A percentile compares a stretch with the other conserved stretches of the same genome.
phyloP scores from a whole-genome alignment of 2,797 vertebrate genomes.

The Oophaga sylvatica region DNA sequence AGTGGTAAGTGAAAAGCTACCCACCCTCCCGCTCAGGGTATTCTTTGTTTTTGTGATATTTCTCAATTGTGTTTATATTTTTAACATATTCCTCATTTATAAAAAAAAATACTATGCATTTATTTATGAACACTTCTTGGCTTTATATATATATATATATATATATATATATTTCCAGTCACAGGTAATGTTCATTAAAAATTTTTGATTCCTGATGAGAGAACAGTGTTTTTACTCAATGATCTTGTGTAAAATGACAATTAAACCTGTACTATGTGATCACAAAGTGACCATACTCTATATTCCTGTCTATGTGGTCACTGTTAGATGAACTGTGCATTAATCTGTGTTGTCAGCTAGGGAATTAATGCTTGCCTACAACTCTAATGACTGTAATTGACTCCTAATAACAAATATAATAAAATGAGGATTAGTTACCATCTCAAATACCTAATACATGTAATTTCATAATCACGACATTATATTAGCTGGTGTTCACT shows the following conservation, averaged over 20 bases:
- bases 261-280: neutral
- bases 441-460: constrained; percentile 8
- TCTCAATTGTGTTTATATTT: too few relatives aligned
- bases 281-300: neutral
- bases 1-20: too few relatives aligned
- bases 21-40: too few relatives aligned
- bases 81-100: too few relatives aligned
- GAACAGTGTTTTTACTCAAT: neutral
- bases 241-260: neutral
- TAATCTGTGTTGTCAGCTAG: constrained; percentile 3
- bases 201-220: neutral
- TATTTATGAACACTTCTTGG: too few relatives aligned
- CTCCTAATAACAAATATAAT: constrained; percentile 30
- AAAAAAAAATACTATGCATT: too few relatives aligned
- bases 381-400: neutral
- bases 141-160: too few relatives aligned
- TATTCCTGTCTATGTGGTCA: neutral
- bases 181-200: neutral
- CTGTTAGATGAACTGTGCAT: neutral
- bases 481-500: neutral
- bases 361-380: neutral
- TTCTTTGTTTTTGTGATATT: too few relatives aligned
- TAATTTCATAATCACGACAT: neutral
- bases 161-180: too few relatives aligned
- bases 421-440: constrained; percentile 27